Conservation (phyloP, 2,113 vertebrate genomes). For the Crypturellus undulatus region DNA sequence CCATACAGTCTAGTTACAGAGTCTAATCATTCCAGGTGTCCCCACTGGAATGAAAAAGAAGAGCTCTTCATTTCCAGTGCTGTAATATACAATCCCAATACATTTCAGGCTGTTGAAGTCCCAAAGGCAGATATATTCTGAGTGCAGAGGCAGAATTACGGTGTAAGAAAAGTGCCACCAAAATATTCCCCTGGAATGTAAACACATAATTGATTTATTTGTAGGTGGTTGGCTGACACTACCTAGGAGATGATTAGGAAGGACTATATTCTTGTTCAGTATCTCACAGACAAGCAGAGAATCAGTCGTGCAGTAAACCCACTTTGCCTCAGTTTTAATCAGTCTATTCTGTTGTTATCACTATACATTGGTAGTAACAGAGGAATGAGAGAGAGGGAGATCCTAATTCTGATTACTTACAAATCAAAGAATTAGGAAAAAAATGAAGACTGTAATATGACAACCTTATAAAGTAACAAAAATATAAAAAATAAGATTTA, state of each 20-base stretch:
- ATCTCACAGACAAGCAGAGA: not conserved
- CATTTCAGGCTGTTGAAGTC: slow-evolving; percentile 11
- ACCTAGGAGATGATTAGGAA: not conserved
- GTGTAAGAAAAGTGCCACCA: not conserved
- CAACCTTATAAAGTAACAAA: not conserved
- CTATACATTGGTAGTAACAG: not conserved
- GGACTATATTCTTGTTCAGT: not conserved
- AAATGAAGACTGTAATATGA: not conserved
- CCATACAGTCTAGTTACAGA: not conserved
- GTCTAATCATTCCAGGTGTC: slow-evolving; percentile 26
- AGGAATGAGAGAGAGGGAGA: not conserved
- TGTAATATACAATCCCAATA: slow-evolving; percentile 4
- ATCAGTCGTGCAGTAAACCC: not conserved
- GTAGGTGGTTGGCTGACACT: not conserved
- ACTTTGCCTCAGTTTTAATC: slow-evolving; percentile 15
- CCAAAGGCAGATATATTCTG: not conserved
- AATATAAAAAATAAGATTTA: not conserved
- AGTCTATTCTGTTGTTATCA: not conserved
- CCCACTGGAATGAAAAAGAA: slow-evolving; percentile 10
- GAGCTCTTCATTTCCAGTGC: slow-evolving; percentile 38
- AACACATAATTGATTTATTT: not conserved
- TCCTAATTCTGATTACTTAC: not conserved
- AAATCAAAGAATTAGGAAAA: not conserved
- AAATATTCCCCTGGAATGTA: not conserved
- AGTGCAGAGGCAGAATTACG: not conserved